Evolutionary conservation across 1,140 invertebrate species (phyloP).

Genomic region (Euwallacea fornicatus): DNA sequence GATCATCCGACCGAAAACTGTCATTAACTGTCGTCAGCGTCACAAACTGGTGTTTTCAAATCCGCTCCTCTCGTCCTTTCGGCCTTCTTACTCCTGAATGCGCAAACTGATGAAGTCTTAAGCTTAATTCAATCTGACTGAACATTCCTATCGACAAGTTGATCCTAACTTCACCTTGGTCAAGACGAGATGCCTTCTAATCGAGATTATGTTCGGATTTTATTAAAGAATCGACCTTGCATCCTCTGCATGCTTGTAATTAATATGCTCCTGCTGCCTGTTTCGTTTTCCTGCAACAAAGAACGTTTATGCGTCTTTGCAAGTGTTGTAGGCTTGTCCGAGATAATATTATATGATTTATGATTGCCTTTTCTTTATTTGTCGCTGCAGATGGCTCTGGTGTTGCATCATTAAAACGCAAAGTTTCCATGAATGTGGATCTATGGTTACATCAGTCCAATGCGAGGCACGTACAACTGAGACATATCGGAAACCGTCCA

Average conservation of each 20-base stretch:
- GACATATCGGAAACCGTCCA: background rate
- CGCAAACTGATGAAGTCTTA: no score
- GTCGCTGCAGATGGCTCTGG: no score
- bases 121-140: no score
- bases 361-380: no score
- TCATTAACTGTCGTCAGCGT: no score
- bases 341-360: background rate
- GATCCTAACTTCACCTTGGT: slow-evolving; percentile 9
- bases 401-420: no score
- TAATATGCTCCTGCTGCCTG: slow-evolving; percentile 11
- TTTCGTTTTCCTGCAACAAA: slow-evolving; percentile 12
- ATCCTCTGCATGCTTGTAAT: slow-evolving; percentile 26
- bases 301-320: background rate
- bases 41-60: no score
- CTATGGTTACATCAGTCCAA: no score
- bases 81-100: no score
- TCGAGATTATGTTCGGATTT: slow-evolving; percentile 20
- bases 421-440: no score
- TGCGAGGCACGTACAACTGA: background rate
- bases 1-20: no score
- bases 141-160: background rate
- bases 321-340: background rate
- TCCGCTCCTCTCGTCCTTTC: no score
- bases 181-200: slow-evolving; percentile 16
- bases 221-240: slow-evolving; percentile 27